These are phyloP conservation scores for Tetrao urogallus DNA, from an alignment of 2,113 vertebrate genomes.

Conservation along the genomic window DNA sequence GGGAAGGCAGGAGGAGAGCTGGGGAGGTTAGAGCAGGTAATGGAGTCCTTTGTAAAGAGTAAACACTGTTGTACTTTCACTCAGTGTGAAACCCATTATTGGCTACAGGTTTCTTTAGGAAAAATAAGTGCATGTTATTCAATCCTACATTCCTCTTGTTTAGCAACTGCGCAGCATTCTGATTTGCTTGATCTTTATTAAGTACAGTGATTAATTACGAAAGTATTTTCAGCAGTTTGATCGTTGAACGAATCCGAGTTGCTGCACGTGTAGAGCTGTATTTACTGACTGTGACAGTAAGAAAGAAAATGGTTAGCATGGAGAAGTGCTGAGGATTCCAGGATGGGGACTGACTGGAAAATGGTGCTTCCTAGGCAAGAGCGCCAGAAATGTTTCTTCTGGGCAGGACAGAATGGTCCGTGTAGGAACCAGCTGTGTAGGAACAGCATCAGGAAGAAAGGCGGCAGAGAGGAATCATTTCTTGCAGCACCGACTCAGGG, in stretches of 20 bases:
- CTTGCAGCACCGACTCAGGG: neutral
- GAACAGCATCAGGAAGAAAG: neutral
- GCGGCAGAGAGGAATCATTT: neutral
- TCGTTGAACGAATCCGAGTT: neutral
- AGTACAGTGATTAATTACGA: neutral
- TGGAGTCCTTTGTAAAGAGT: neutral
- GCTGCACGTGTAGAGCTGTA: neutral
- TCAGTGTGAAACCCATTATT: neutral
- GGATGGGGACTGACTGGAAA: accelerated
- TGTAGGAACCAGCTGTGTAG: neutral
- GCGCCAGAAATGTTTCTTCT: neutral
- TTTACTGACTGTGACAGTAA: neutral
- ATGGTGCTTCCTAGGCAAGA: accelerated
- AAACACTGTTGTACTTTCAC: neutral
- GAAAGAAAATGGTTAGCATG: accelerated
- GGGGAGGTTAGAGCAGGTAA: neutral
- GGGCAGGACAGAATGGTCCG: neutral
- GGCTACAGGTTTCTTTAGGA: neutral
- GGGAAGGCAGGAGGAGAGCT: neutral
- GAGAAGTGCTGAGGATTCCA: neutral
- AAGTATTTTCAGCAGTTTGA: neutral
- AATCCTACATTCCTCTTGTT: neutral
- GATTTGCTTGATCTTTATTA: neutral
- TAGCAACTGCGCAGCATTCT: neutral
- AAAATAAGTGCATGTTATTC: neutral